Evolutionary conservation across 2,888 invertebrate genomes (phyloP).

Genomic region (Tiliacea aurago): DNA sequence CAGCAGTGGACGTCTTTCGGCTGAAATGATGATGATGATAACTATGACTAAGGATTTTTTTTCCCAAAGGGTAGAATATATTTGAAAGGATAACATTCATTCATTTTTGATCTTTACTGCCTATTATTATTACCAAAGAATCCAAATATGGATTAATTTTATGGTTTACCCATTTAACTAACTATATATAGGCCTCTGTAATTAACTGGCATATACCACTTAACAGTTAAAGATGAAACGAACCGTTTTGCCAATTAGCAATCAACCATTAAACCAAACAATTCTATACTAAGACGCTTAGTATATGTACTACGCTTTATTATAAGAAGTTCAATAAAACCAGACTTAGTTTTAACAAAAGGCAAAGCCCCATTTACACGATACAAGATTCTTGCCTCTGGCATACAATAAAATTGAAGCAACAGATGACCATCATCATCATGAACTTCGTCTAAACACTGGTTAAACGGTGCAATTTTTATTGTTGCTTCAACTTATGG

Average conservation of each 20-base stretch:
- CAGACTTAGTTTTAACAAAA: not conserved
- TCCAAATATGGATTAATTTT: not conserved
- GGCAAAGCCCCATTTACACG: not conserved
- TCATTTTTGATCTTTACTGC: not conserved
- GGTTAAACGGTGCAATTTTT: not conserved
- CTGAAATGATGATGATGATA: too few relatives aligned
- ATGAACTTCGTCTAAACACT: too few relatives aligned
- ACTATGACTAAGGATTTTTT: too few relatives aligned
- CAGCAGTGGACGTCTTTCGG: too few relatives aligned
- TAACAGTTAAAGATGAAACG: constrained; percentile 2
- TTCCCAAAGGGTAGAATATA: too few relatives aligned
- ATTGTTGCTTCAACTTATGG: not conserved
- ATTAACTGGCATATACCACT: not conserved
- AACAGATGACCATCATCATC: not conserved
- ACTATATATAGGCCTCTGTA: not conserved
- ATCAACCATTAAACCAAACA: not conserved
- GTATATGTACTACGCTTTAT: not conserved
- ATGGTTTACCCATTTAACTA: constrained; percentile 11
- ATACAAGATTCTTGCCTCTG: not conserved
- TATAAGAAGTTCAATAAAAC: not conserved
- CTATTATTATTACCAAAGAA: not conserved
- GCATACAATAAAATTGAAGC: not conserved
- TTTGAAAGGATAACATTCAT: not conserved
- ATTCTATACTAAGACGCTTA: too few relatives aligned
- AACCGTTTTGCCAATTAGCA: constrained; percentile 12